Conservation (phyloP, 2,888 invertebrate species). For the Chloroclystis v-ata region DNA sequence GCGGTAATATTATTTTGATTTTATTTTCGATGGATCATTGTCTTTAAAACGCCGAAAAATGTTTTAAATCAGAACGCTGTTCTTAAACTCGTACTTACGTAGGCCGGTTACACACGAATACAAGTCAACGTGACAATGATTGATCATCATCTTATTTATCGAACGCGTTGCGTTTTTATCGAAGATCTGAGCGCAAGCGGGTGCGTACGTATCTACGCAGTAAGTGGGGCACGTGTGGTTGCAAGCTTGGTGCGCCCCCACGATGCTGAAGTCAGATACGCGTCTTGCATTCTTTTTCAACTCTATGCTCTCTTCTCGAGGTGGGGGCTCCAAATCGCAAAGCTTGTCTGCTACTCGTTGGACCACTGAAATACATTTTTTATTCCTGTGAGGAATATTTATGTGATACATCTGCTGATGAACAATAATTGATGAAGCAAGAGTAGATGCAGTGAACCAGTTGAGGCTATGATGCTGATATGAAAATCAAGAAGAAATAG, state of each 20-base stretch:
- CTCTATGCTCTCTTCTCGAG: constrained; percentile 14
- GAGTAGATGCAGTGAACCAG: no score
- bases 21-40: no score
- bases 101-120: constrained; percentile 56
- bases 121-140: constrained; percentile 68
- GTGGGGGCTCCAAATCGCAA: constrained; percentile 28
- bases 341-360: constrained; percentile 35
- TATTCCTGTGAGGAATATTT: no score
- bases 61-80: no score
- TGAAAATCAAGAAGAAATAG: no score
- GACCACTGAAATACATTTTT: constrained; percentile 44
- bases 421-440: no score
- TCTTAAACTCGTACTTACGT: constrained; percentile 48
- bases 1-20: no score
- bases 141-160: constrained; percentile 49
- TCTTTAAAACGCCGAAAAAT: no score
- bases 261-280: constrained; percentile 48
- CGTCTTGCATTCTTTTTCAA: constrained; percentile 35
- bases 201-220: constrained; percentile 59
- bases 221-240: constrained; percentile 64
- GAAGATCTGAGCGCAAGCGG: constrained; percentile 60
- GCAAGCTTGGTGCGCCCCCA: constrained; percentile 58
- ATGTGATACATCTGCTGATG: no score
- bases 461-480: no score
- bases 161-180: constrained; percentile 27